phyloP scores from a whole-genome alignment of 1,140 invertebrate species.

The Drosophila lacteicornis region DNA sequence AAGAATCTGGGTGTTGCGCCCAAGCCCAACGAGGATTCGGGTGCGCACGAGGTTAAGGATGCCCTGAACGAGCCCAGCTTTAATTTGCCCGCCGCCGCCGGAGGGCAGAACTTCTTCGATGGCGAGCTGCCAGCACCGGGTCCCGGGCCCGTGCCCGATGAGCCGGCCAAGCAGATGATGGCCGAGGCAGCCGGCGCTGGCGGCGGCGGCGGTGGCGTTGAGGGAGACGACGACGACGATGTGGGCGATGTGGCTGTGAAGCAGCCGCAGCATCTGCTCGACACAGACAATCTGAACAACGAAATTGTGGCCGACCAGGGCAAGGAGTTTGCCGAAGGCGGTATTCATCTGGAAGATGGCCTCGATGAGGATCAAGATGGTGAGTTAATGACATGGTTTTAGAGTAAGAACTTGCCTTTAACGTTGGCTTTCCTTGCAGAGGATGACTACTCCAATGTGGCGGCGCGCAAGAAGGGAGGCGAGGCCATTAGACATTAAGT shows the following conservation, averaged over 20 bases:
- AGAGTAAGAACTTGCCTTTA: neutral
- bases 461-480: conserved; percentile 66
- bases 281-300: conserved; percentile 80
- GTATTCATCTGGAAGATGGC: conserved; percentile 73
- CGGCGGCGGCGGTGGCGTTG: conserved; percentile 49
- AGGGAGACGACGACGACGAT: conserved; percentile 73
- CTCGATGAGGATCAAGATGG: conserved; percentile 84
- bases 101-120: conserved; percentile 76
- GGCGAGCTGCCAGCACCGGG: conserved; percentile 48
- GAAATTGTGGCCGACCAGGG: conserved; percentile 82
- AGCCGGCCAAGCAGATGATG: conserved; percentile 54
- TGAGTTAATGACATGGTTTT: conserved; percentile 14
- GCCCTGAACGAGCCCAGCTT: conserved; percentile 78
- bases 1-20: conserved; percentile 58
- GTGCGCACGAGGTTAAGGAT: conserved; percentile 82
- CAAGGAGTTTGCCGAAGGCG: conserved; percentile 81
- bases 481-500: conserved; percentile 77
- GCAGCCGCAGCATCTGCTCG: conserved; percentile 69
- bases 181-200: conserved; percentile 43
- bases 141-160: conserved; percentile 30
- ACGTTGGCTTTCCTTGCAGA: conserved; percentile 43
- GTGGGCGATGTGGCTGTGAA: conserved; percentile 79
- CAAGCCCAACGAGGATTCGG: conserved; percentile 66
- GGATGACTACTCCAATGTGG: conserved; percentile 77
- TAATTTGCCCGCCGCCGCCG: conserved; percentile 68